Evolutionary conservation across 2,888 invertebrate genomes (phyloP).

Genomic region (Luperina nickerlii): DNA sequence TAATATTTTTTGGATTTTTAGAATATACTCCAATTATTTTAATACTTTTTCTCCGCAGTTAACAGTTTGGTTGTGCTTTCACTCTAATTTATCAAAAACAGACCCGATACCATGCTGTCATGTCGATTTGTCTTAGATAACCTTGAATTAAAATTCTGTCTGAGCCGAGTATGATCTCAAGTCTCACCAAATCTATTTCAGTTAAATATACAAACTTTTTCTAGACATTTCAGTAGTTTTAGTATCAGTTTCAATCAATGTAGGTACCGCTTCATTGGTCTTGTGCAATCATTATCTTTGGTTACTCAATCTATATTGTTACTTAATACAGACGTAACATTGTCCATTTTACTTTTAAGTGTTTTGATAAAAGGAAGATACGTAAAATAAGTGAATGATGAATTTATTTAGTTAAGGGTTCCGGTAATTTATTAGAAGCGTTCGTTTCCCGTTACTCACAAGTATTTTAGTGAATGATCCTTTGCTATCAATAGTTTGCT

Average conservation of each 20-base stretch:
- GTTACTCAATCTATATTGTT: conserved; percentile 39
- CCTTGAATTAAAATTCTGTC: conserved; percentile 18
- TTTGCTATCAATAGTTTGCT: conserved; percentile 23
- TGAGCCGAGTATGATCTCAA: conserved; percentile 22
- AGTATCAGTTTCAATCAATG: conserved; percentile 25
- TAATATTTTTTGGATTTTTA: neutral
- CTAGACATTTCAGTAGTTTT: neutral
- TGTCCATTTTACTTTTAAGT: conserved; percentile 25
- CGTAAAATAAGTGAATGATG: conserved; percentile 21
- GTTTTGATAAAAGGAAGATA: conserved; percentile 32
- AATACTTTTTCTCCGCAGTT: neutral
- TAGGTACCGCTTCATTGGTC: conserved; percentile 35
- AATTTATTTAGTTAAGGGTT: conserved; percentile 20
- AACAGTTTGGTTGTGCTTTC: neutral
- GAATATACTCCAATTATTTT: neutral
- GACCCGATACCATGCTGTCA: neutral
- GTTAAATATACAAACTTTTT: neutral
- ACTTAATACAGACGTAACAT: conserved; percentile 45
- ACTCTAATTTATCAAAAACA: neutral
- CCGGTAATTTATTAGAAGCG: conserved; percentile 12
- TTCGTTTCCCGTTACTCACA: conserved; percentile 5
- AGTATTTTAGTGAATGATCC: neutral
- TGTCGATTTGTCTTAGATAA: conserved; percentile 14
- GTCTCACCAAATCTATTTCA: conserved; percentile 15
- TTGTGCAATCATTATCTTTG: conserved; percentile 34